Evolutionary conservation across 1,140 invertebrate genomes (phyloP), one percentile per base, ranked within the genome.

Genomic region (Leptinotarsa defecta): DNA sequence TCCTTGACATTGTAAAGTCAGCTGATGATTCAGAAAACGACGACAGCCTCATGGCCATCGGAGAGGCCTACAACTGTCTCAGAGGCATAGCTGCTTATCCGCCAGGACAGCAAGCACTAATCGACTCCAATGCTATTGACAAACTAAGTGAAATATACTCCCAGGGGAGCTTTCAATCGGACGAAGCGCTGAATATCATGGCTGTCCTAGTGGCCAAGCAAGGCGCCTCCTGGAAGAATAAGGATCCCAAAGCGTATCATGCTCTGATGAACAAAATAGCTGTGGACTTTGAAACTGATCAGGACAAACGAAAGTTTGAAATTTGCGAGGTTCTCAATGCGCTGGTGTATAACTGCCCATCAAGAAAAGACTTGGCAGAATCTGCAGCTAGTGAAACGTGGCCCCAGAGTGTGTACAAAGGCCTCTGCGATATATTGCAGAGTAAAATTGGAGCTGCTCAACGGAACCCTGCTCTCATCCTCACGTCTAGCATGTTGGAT

Each of bases 361-460:
- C 52, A 57, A 89, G 89, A 79, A 88, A 90, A 68, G 86, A 90
- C 4, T 90, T 92, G 57, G 76, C 88, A 13, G 88, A 89, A 24
- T 88, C 89, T 2, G 86, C 90, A 13, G 86, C 88, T 49, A 90
- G 90, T 17, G 93, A 94, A 86, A 91, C 90, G 17, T 96, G 94
- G 95, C 92, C 93, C 0, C 86, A 89, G 69, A 94, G 91, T 83
- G 89, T 95, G 71, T 90, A 93, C 81, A 94, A 92, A 86, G 94
- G 92, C 3, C 87, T 95, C 3, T 88, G 86, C 80, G 94, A 96
- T 79, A 95, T 97, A 79, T 86, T 97, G 20, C 91, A 92, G 61
- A 95, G 94, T 81, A 95, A 95, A 87, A 93, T 97, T 80, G 92
- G 92, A 0, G 94, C 95, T 83, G 91, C 91, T 78, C 95, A 97